Conservation (phyloP, 2,888 invertebrate genomes). For the Nymphalis urticae region DNA sequence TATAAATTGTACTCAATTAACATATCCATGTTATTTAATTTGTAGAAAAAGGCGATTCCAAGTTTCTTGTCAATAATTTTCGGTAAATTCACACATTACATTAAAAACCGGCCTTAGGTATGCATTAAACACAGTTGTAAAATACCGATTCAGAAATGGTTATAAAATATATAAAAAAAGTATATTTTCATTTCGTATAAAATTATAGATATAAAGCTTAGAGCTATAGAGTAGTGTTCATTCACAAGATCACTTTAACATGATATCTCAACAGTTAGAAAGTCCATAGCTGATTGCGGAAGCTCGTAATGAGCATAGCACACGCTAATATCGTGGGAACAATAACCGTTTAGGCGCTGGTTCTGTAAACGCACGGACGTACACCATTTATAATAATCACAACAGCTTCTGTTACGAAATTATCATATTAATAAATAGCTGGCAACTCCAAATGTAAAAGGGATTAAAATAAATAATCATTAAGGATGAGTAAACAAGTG, state of each 20-base stretch:
- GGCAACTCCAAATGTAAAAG: not conserved
- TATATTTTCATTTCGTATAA: too few relatives aligned
- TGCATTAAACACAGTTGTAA: too few relatives aligned
- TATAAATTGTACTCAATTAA: too few relatives aligned
- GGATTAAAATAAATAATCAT: not conserved
- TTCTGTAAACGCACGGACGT: constrained; percentile 18
- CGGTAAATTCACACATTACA: too few relatives aligned
- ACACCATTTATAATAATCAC: constrained; percentile 15
- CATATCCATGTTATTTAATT: too few relatives aligned
- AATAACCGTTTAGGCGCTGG: constrained; percentile 37
- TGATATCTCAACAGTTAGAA: constrained; percentile 49
- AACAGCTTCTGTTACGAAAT: not conserved
- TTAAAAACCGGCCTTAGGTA: too few relatives aligned
- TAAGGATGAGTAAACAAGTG: too few relatives aligned
- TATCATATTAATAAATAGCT: not conserved
- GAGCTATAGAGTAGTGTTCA: not conserved
- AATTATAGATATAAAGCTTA: too few relatives aligned
- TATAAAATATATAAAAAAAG: too few relatives aligned
- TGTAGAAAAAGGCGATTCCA: too few relatives aligned
- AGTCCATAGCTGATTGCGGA: constrained; percentile 70
- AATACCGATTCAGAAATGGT: too few relatives aligned
- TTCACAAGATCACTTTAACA: constrained; percentile 8
- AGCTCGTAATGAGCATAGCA: constrained; percentile 71
- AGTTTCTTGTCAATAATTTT: too few relatives aligned
- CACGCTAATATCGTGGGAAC: constrained; percentile 63